Base-by-base conservation (phyloP, 1,140 invertebrate species). In the Aleiodes sp. region DNA sequence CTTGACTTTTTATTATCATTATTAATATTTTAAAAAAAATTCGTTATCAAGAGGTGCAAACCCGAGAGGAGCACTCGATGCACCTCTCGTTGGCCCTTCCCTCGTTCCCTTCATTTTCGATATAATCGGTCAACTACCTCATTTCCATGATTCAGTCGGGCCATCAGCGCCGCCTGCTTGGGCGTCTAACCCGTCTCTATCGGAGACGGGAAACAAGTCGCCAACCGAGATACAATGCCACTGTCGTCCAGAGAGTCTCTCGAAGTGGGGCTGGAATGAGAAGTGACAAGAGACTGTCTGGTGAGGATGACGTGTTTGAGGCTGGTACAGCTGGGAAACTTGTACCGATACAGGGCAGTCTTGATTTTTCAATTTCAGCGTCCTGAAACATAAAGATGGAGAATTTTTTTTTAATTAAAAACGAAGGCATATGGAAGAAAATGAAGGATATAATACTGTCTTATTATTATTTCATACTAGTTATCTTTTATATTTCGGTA, bases 161-260 rank as follows among this genome's bases (percentile, higher is more conserved):
- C 35, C 63, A 59, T 62, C 65, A 65, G 57, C 35, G 56, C 19
- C 65, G 70, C 46, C 41, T 56, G 46, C 61, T 67, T 37, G 28
- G 64, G 14, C 43, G 41, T 28, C 43, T 65, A 41, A 62, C 63
- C 72, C 71, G 69, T 75, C 75, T 80, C 80, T 86, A 86, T 85
- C 84, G 84, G 59, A 86, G 73, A 71, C 81, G 83, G 0, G 84
- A 85, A 14, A 86, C 84, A 21, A 86, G 74, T 70, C 83, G 80
- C 84, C 84, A 86, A 46, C 84, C 84, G 14, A 86, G 77, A 66
- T 86, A 86, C n/a, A 86, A 74, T 19, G 84, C 84, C 16, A 86
- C 78, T 64, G 84, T 85, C 76, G 84, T 84, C 84, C 84, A 86
- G 16, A 86, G 71, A 1, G 84, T 86, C 65, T 85, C 84, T 24